Evolutionary conservation across 2,888 invertebrate species (phyloP), one percentile per base, ranked within the genome.

Genomic region (Epirrita christyi): DNA sequence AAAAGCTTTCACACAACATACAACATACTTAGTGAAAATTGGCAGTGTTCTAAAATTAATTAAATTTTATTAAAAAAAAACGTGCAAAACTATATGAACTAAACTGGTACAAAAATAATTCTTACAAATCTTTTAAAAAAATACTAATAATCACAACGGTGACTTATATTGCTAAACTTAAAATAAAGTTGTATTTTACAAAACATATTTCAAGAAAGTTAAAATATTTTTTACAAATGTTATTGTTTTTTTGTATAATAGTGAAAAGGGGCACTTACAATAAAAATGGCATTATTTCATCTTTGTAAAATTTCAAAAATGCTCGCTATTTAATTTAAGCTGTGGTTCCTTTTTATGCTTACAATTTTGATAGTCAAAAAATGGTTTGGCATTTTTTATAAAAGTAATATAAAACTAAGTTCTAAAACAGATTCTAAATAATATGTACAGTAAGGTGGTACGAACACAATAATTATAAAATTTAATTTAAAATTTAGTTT

Each of bases 81-180:
- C 63, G 67, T 65, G 64, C 58, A 68, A 71, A 68, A 69, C 27
- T 55, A 46, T 71, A 62, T 21, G 21, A 81, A 75, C 63, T 78
- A 83, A 80, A 78, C 71, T 80, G 82, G 81, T 88, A 89, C 78
- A 89, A 89, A 89, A 88, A 88, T 88, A 88, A 81, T 73, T 71
- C 83, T 80, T 83, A 82, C 70, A 69, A 64, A 63, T 56, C 55
- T 50, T 32, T 73, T 75, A 70, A 75, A 70, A 21, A 74, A 77
- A 81, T 81, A 80, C 77, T 78, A 76, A 81, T 81, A 87, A 89
- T 89, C 90, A 90, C 89, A 90, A 67, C 66, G 83, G 87, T 85
- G 88, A 85, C 85, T 84, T 86, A 87, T 62, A 59, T 46, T 59
- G 69, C 73, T 76, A 75, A 74, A 67, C 69, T 72, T 75, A 73